A percentile compares a stretch with the other conserved stretches of the same genome.
Evolutionary conservation across 2,888 invertebrate genomes (phyloP).

Genomic region (Spialia ferax): DNA sequence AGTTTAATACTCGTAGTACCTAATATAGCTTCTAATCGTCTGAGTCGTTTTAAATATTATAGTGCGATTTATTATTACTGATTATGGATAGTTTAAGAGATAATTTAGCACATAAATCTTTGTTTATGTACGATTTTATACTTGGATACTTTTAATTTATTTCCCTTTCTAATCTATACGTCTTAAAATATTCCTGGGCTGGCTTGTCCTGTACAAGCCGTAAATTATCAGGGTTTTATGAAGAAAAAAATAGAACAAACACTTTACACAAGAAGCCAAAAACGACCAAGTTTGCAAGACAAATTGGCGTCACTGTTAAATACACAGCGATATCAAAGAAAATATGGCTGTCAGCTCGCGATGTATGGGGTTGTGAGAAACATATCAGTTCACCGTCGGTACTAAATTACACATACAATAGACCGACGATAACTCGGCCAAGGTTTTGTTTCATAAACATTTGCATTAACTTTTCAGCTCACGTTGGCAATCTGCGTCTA

Average conservation of each 20-base stretch:
- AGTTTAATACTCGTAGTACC: too few species aligned
- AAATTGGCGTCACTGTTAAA: constrained; percentile 29
- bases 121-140: too few species aligned
- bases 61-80: too few species aligned
- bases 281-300: constrained; percentile 3
- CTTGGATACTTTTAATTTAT: too few species aligned
- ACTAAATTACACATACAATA: constrained; percentile 42
- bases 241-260: not conserved
- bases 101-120: too few species aligned
- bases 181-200: too few species aligned
- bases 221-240: too few species aligned
- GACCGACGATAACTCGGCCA: constrained; percentile 67
- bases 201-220: too few species aligned
- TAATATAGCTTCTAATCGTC: too few species aligned
- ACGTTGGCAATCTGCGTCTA: constrained; percentile 56
- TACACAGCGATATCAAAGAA: constrained; percentile 33
- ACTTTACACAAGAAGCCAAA: not conserved
- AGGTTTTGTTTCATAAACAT: constrained; percentile 76
- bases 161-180: too few species aligned
- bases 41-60: too few species aligned
- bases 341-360: constrained; percentile 30
- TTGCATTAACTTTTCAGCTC: constrained; percentile 68
- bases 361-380: constrained; percentile 24
- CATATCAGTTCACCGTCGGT: constrained; percentile 44
- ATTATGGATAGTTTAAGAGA: too few species aligned